Evolutionary conservation across 64 coral and sea anemone genomes (phyloP).

Genomic region (Pocillopora verrucosa): DNA sequence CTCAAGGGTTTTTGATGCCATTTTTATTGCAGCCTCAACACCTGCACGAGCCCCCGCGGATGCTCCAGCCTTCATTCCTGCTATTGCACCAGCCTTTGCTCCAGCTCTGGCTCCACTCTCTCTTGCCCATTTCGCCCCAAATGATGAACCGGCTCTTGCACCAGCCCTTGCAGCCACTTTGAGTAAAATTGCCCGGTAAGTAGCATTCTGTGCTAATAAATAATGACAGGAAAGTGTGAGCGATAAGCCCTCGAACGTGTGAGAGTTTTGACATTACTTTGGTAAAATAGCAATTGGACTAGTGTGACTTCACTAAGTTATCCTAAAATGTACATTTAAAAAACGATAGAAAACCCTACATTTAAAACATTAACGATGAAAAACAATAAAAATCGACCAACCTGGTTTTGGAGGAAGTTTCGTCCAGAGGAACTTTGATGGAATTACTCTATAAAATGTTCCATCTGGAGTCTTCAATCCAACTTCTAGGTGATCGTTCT

Average conservation of each 20-base stretch:
- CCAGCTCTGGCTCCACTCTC: conserved; percentile 39
- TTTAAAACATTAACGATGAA: too few species aligned
- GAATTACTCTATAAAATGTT: conserved; percentile 56
- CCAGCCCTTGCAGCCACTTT: conserved; percentile 16
- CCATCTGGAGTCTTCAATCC: conserved; percentile 27
- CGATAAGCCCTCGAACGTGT: too few species aligned
- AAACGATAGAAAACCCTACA: too few species aligned
- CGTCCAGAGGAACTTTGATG: conserved; percentile 62
- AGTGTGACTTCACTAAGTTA: too few species aligned
- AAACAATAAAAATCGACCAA: too few species aligned
- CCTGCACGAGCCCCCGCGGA: conserved; percentile 41
- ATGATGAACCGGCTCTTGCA: conserved; percentile 11
- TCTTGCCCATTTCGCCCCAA: not conserved
- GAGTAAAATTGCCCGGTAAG: not conserved
- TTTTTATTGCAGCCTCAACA: conserved; percentile 5
- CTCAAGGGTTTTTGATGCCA: not conserved
- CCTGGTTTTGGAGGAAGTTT: not conserved
- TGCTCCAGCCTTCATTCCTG: conserved; percentile 49
- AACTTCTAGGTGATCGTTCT: conserved; percentile 37
- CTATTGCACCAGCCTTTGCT: conserved; percentile 54
- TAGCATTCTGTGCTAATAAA: not conserved
- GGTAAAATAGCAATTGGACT: too few species aligned
- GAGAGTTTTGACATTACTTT: too few species aligned
- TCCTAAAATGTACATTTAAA: too few species aligned
- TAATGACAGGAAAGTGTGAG: not conserved